Percentiles rank a stretch among this genome's conserved stretches.
Conservation (phyloP, 2,888 invertebrate genomes). For the Hedya salicella region DNA sequence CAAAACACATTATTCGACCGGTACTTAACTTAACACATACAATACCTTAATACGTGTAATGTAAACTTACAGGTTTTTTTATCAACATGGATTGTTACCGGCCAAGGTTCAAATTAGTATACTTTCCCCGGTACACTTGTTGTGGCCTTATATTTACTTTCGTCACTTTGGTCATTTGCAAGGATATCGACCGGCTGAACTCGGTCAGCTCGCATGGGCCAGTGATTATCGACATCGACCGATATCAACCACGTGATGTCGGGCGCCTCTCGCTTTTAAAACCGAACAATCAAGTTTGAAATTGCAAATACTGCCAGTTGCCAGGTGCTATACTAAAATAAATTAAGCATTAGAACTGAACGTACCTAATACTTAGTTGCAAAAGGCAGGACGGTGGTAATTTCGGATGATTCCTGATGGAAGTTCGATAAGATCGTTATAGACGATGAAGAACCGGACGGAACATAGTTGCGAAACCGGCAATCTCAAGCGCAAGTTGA, state of each 20-base stretch:
- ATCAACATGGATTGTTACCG: conserved; percentile 9
- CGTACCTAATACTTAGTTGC: conserved; percentile 12
- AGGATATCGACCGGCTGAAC: conserved; percentile 40
- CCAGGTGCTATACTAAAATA: background rate
- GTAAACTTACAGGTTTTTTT: conserved; percentile 2
- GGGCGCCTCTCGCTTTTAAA: conserved; percentile 27
- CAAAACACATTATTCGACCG: too few relatives aligned
- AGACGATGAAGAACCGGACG: conserved; percentile 33
- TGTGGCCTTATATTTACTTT: conserved; percentile 30
- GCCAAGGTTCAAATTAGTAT: background rate
- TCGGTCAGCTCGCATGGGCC: conserved; percentile 35
- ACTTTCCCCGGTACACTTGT: background rate
- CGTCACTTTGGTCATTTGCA: conserved; percentile 35
- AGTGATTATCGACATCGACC: conserved; percentile 41
- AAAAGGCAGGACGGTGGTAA: conserved; percentile 23
- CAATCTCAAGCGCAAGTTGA: conserved; percentile 43
- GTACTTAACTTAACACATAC: too few relatives aligned
- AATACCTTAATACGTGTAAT: background rate
- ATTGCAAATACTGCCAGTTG: conserved; percentile 15
- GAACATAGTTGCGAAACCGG: conserved; percentile 39
- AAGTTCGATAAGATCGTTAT: conserved; percentile 31
- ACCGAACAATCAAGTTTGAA: conserved; percentile 30
- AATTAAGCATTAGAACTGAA: background rate
- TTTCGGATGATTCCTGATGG: conserved; percentile 22
- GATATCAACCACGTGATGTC: conserved; percentile 30